phyloP scores from a whole-genome alignment of 2,113 vertebrate species.

The Otis tarda region DNA sequence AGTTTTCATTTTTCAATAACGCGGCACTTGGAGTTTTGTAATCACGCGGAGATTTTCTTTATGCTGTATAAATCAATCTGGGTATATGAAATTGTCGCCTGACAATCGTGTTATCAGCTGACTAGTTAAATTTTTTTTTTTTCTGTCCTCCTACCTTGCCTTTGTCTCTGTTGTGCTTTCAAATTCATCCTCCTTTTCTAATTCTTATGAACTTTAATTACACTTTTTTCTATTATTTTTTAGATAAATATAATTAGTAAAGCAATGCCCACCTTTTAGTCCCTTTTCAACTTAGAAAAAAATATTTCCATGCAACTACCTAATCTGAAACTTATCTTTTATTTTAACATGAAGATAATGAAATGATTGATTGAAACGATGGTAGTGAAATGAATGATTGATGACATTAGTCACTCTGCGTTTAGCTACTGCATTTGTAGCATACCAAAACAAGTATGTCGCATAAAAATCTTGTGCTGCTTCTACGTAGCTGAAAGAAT shows the following conservation, averaged over 20 bases:
- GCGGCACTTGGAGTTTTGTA: not conserved
- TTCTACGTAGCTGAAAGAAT: not conserved
- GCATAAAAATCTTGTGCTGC: not conserved
- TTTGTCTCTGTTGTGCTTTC: not conserved
- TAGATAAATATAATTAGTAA: not conserved
- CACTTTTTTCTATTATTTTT: not conserved
- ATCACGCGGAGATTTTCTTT: not conserved
- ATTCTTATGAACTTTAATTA: not conserved
- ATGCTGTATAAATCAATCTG: not conserved
- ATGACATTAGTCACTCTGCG: not conserved
- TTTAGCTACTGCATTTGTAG: not conserved
- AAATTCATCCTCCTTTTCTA: not conserved
- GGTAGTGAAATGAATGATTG: not conserved
- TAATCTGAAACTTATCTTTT: not conserved
- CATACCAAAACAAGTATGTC: not conserved
- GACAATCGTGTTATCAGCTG: not conserved
- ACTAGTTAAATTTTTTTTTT: not conserved
- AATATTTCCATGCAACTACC: not conserved
- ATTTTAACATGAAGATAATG: not conserved
- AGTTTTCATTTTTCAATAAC: not conserved
- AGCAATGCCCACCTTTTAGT: not conserved
- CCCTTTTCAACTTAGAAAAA: not conserved
- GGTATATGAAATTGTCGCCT: not conserved
- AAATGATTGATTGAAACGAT: constrained; percentile 25
- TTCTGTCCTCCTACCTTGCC: not conserved